Evolutionary conservation across 2,797 vertebrate species (phyloP), one percentile per base, ranked within the genome.

Genomic region (Coendou prehensilis): DNA sequence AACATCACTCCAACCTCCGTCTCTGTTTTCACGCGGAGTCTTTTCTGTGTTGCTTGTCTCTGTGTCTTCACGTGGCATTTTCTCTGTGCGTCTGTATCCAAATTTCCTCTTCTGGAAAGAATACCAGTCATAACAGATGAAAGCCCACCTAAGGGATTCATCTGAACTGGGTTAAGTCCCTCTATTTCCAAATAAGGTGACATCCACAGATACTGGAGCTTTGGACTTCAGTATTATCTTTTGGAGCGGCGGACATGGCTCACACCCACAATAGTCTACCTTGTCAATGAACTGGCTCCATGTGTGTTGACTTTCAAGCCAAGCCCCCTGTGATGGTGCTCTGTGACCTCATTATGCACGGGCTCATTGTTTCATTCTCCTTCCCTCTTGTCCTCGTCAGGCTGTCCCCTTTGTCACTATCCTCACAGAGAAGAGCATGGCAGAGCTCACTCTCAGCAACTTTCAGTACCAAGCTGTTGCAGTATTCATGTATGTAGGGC

Each of bases 181-280:
- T 1, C 7, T 87, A 23, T 52, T 87, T 88, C 15, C n/a, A 91
- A 80, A 76, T 75, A 69, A 69, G 50, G 33, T 90, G 52, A 95
- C 54, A 15, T 23, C 91, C 37, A 50, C 14, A 71, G 57, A 54
- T 37, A 11, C 37, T 67, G 41, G 20, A 10, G 5, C 22, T 82
- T 89, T 79, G 61, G n/a, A 64, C 33, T 54, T 89, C 52, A 54
- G 28, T 37, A 9, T 76, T 69, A 5, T 47, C 33, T 79, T 37
- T n/a, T 26, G 2, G 2, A 30, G 52, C 6, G n/a, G 17, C 28
- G 45, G 37, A 37, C 9, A 83, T 37, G 50, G 45, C 47, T 57
- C 9, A n/a, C 6, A 57, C 28, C 41, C 18, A 22, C 18, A 63
- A 20, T 17, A 13, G 7, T 67, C n/a, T 11, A 41, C 28, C 64